Evolutionary conservation across 1,140 invertebrate genomes (phyloP).

Genomic region (Heliconius hermathena): DNA sequence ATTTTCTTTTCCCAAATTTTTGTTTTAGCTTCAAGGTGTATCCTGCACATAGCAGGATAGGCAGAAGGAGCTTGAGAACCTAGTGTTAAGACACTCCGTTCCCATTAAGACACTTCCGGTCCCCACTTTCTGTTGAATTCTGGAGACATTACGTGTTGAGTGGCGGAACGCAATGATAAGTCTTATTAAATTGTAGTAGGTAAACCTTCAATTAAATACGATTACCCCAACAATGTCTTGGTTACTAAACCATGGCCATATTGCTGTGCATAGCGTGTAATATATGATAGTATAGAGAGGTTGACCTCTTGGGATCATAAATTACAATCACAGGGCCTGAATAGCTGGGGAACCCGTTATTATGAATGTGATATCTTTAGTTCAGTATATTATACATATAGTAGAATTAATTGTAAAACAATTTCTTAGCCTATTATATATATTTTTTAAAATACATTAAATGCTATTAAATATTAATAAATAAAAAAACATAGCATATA

Average conservation of each 20-base stretch:
- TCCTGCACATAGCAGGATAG: no score
- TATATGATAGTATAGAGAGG: neutral
- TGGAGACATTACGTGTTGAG: no score
- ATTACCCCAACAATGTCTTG: neutral
- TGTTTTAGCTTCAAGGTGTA: no score
- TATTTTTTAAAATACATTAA: neutral
- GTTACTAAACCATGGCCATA: neutral
- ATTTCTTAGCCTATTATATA: neutral
- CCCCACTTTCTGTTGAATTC: no score
- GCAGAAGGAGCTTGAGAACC: no score
- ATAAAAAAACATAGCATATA: neutral
- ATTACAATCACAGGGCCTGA: neutral
- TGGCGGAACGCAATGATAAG: no score
- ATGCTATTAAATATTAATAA: neutral
- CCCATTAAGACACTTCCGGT: no score
- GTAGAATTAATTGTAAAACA: neutral
- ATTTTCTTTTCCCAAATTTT: no score
- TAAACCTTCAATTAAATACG: neutral
- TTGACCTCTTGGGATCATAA: conserved; percentile 9
- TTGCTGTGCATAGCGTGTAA: neutral
- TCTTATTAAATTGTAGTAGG: no score
- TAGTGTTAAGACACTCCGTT: no score
- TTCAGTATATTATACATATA: neutral
- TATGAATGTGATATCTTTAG: neutral
- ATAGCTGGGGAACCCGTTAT: neutral